These are phyloP conservation scores for Condylura cristata DNA, from an alignment of 2,113 vertebrate species.

Conservation along the genomic window DNA sequence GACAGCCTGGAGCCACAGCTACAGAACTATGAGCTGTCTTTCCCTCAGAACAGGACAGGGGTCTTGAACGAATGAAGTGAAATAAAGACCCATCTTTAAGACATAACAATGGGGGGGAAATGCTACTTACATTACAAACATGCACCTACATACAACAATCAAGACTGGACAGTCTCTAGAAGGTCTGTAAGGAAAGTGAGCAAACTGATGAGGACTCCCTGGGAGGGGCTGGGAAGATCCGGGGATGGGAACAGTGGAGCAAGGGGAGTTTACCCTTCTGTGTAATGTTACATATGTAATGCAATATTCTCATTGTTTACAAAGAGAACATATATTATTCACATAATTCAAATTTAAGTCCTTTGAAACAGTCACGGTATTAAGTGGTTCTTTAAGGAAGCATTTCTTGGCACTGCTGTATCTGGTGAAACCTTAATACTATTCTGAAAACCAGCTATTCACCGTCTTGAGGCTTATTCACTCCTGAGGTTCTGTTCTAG, in stretches of 20 bases:
- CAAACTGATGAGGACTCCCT: not conserved
- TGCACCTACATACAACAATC: not conserved
- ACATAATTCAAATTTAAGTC: constrained; percentile 17
- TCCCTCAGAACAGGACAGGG: not conserved
- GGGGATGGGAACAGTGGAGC: not conserved
- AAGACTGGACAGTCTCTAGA: not conserved
- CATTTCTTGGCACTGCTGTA: not conserved
- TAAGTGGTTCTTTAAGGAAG: not conserved
- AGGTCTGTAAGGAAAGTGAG: not conserved
- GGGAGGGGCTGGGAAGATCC: not conserved
- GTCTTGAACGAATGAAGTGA: not conserved
- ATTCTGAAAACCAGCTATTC: not conserved
- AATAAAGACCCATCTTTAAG: not conserved
- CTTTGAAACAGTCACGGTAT: not conserved
- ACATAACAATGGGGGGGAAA: not conserved
- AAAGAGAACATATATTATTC: not conserved
- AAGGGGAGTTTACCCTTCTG: not conserved
- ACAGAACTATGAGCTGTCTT: not conserved
- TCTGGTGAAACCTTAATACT: not conserved
- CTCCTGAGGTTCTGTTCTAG: not conserved
- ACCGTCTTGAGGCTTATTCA: not conserved
- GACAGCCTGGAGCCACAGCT: not conserved
- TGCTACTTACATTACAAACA: not conserved
- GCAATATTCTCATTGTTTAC: not conserved
- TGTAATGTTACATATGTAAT: not conserved